Evolutionary conservation across 2,888 invertebrate species (phyloP).

Genomic region (Leucophora obtusa): DNA sequence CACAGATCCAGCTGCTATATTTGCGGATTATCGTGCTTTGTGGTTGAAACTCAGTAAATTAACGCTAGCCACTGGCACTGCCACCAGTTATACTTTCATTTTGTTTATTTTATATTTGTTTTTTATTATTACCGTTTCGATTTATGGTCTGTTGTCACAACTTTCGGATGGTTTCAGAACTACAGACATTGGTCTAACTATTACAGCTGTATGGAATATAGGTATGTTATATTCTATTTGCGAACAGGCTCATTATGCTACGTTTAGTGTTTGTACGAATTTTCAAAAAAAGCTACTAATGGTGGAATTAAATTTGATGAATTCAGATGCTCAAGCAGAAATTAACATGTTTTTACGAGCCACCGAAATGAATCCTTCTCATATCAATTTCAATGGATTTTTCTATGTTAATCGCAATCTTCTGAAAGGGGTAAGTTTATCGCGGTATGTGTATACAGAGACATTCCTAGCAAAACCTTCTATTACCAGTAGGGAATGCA

Average conservation of each 20-base stretch:
- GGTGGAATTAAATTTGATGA: constrained; percentile 88
- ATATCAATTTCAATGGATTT: constrained; percentile 86
- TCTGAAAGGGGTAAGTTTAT: constrained; percentile 83
- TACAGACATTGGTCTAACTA: constrained; percentile 85
- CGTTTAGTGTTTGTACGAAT: constrained; percentile 85
- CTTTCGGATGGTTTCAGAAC: constrained; percentile 86
- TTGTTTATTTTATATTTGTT: constrained; percentile 85
- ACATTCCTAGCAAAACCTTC: no score
- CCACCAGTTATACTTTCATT: constrained; percentile 84
- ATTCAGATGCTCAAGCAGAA: constrained; percentile 86
- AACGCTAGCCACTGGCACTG: constrained; percentile 83
- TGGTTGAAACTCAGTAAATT: constrained; percentile 86
- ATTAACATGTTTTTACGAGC: constrained; percentile 87
- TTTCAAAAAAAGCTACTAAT: constrained; percentile 87
- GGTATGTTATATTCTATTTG: constrained; percentile 85
- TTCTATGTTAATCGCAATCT: constrained; percentile 86
- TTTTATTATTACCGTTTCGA: constrained; percentile 86
- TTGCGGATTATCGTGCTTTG: constrained; percentile 85
- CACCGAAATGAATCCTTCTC: constrained; percentile 87
- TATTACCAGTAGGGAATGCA: no score
- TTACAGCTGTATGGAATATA: constrained; percentile 84
- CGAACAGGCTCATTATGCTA: constrained; percentile 86
- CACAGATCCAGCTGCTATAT: constrained; percentile 84
- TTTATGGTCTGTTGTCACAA: constrained; percentile 86
- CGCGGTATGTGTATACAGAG: background rate